Evolutionary conservation across 2,797 vertebrate species (phyloP).

Genomic region (Knipowitschia caucasica): DNA sequence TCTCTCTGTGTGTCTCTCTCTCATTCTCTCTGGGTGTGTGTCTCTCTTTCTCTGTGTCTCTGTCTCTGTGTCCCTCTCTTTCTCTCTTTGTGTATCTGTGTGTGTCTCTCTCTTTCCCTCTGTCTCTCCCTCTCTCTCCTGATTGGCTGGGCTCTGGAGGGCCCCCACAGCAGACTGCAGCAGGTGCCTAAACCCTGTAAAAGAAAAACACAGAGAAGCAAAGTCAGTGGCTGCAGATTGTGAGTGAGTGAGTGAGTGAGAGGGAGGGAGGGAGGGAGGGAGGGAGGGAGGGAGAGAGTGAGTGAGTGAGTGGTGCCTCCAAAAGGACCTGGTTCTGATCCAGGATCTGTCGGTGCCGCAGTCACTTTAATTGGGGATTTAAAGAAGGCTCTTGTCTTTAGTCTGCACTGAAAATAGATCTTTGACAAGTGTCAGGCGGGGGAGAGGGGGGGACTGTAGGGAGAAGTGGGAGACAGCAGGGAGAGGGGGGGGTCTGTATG

Average conservation of each 20-base stretch:
- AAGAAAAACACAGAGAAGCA: no score
- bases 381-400: constrained; percentile 58
- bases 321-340: constrained; percentile 33
- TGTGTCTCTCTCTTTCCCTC: no score
- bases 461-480: no score
- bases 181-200: constrained; percentile 54
- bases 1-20: neutral
- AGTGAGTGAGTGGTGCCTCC: constrained; percentile 26
- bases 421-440: constrained; percentile 57
- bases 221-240: no score
- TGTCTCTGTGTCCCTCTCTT: neutral
- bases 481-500: no score
- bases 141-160: constrained; percentile 50
- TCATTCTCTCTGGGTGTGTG: neutral
- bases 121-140: neutral
- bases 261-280: no score
- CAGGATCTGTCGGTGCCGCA: constrained; percentile 56
- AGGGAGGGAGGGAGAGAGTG: no score
- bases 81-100: no score
- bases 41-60: neutral
- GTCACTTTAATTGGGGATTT: constrained; percentile 76
- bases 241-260: no score
- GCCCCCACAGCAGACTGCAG: constrained; percentile 41
- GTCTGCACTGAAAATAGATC: constrained; percentile 67
- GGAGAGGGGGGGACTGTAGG: no score